phyloP scores from a whole-genome alignment of 2,888 invertebrate species.

The Drosophila subquinaria region DNA sequence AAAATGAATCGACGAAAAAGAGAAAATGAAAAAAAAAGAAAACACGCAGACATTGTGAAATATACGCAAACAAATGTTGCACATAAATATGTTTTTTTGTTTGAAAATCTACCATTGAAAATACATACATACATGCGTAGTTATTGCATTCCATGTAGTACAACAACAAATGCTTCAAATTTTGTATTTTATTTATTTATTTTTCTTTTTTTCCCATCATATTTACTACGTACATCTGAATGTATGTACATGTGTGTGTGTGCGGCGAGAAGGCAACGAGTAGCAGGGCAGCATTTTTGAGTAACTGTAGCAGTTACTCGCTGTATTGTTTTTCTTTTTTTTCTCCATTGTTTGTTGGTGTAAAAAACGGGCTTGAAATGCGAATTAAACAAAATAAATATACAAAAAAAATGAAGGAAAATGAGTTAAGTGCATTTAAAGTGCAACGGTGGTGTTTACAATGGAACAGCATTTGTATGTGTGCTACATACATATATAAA shows the following conservation, averaged over 20 bases:
- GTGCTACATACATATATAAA: constrained; percentile 32
- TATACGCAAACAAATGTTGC: constrained; percentile 53
- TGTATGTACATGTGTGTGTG: constrained; percentile 32
- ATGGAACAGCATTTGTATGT: constrained; percentile 11
- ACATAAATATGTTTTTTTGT: constrained; percentile 24
- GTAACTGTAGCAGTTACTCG: constrained; percentile 65
- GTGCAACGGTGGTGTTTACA: constrained; percentile 48
- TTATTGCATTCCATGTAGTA: constrained; percentile 51
- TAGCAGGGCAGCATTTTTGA: constrained; percentile 61
- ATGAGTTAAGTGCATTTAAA: constrained; percentile 30
- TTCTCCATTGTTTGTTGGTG: constrained; percentile 39
- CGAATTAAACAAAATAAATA: constrained; percentile 21
- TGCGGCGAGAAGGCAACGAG: constrained; percentile 59
- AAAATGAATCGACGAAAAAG: constrained; percentile 66
- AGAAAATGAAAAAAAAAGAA: constrained; percentile 67
- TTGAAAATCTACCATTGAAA: constrained; percentile 42
- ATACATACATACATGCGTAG: constrained; percentile 62
- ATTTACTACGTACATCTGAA: constrained; percentile 42
- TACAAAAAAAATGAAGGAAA: neutral
- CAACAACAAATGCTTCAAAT: constrained; percentile 33
- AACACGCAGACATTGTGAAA: constrained; percentile 77
- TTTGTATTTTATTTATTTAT: constrained; percentile 57
- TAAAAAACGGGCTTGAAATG: constrained; percentile 32
- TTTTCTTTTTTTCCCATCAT: constrained; percentile 39
- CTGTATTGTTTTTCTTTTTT: constrained; percentile 39